Conservation (phyloP, 2,113 vertebrate genomes). For the Zosterops hypoxanthus region DNA sequence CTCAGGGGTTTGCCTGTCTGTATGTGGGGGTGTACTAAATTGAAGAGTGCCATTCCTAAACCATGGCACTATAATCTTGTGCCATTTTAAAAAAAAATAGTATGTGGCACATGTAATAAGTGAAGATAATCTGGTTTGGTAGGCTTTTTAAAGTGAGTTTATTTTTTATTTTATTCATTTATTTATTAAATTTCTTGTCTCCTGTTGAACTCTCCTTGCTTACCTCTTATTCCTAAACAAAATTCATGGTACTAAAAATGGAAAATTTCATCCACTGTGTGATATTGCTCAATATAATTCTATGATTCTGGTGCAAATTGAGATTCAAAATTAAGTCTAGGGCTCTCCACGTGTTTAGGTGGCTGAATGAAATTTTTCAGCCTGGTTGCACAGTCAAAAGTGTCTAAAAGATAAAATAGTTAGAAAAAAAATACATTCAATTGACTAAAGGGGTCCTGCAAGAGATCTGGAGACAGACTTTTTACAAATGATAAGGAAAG, state of each 20-base stretch:
- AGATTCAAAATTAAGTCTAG: not conserved
- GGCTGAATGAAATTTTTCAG: slow-evolving; percentile 2
- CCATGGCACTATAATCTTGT: not conserved
- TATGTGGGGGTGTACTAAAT: accelerated
- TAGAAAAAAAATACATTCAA: not conserved
- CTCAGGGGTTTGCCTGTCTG: not conserved
- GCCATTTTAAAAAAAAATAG: not conserved
- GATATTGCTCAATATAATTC: not conserved
- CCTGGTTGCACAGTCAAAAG: not conserved
- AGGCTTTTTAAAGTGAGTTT: not conserved
- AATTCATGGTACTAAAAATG: not conserved
- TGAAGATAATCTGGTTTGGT: not conserved
- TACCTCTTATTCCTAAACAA: not conserved
- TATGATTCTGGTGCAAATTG: not conserved
- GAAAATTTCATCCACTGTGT: not conserved
- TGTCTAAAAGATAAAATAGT: not conserved
- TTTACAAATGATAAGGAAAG: not conserved
- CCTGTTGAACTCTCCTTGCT: not conserved
- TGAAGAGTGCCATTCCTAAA: not conserved
- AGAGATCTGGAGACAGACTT: not conserved
- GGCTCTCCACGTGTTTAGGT: not conserved
- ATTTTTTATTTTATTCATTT: not conserved
- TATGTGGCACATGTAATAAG: not conserved
- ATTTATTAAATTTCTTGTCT: not conserved
- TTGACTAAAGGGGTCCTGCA: not conserved